Conservation (phyloP, 2,888 invertebrate genomes). For the Andrena marginata region DNA sequence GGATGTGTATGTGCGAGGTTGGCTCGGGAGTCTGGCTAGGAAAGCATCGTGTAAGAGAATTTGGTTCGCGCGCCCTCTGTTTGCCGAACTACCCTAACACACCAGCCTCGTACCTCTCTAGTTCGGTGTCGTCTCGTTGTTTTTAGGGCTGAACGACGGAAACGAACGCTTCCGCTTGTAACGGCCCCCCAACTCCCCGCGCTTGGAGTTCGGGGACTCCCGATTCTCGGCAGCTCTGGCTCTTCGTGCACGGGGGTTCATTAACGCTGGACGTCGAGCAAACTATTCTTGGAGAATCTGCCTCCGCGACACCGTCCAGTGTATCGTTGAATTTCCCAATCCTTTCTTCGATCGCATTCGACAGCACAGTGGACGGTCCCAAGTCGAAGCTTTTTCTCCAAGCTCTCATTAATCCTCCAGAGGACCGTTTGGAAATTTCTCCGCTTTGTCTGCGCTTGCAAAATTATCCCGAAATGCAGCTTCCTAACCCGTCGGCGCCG, state of each 20-base stretch:
- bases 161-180: not conserved
- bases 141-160: conserved; percentile 14
- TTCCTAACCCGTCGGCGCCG: too few relatives aligned
- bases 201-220: not conserved
- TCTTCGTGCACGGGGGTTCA: not conserved
- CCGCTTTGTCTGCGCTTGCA: too few relatives aligned
- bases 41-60: conserved; percentile 43
- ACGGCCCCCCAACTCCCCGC: not conserved
- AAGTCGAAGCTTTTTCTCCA: not conserved
- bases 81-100: conserved; percentile 21
- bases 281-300: too few relatives aligned
- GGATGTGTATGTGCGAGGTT: conserved; percentile 61
- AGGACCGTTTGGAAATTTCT: too few relatives aligned
- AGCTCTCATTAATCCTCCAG: not conserved
- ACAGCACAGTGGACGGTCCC: too few relatives aligned
- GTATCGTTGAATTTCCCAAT: too few relatives aligned
- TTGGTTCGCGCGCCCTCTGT: conserved; percentile 28
- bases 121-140: conserved; percentile 25
- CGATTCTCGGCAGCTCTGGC: not conserved
- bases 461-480: too few relatives aligned
- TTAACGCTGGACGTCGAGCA: too few relatives aligned
- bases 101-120: not conserved
- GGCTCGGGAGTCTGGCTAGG: conserved; percentile 39
- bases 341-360: too few relatives aligned
- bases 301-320: too few relatives aligned